Percentiles rank a stretch among this genome's conserved stretches.
phyloP scores from a whole-genome alignment of 2,888 invertebrate genomes.

The Marasmarcha lunaedactyla region DNA sequence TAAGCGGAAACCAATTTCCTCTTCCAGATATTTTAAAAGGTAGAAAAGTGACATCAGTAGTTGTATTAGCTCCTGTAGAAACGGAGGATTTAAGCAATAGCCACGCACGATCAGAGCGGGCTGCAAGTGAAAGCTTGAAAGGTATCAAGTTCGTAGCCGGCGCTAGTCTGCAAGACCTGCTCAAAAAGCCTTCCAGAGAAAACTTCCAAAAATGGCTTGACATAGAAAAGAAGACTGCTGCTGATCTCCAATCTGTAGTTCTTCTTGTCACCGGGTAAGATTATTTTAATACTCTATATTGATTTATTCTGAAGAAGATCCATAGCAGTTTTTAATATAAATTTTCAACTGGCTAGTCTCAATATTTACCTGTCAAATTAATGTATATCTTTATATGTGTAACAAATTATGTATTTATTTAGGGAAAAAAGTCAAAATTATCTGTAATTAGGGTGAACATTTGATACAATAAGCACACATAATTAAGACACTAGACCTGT shows the following conservation, averaged over 20 bases:
- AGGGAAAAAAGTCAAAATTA: no score
- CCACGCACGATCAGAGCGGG: slow-evolving; percentile 65
- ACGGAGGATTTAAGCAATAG: slow-evolving; percentile 69
- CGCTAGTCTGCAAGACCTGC: slow-evolving; percentile 79
- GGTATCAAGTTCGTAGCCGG: slow-evolving; percentile 81
- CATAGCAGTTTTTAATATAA: neutral
- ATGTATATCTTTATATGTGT: no score
- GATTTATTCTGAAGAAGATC: neutral
- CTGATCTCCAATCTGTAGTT: slow-evolving; percentile 84
- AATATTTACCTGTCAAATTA: no score
- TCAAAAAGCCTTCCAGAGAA: slow-evolving; percentile 80
- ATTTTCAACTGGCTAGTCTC: no score
- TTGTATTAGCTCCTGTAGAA: slow-evolving; percentile 86
- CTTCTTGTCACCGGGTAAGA: slow-evolving; percentile 85
- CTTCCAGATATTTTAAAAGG: slow-evolving; percentile 82
- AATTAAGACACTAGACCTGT: no score
- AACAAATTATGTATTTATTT: no score
- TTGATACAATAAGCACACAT: no score
- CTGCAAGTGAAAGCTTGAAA: slow-evolving; percentile 69
- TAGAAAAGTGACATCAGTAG: slow-evolving; percentile 85
- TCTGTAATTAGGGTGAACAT: no score
- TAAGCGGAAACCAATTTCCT: slow-evolving; percentile 87
- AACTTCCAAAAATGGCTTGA: slow-evolving; percentile 86
- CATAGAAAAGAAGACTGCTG: slow-evolving; percentile 78
- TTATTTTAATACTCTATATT: no score